Base-by-base conservation (phyloP, 2,888 invertebrate genomes). In the Xiphydria camelus region DNA sequence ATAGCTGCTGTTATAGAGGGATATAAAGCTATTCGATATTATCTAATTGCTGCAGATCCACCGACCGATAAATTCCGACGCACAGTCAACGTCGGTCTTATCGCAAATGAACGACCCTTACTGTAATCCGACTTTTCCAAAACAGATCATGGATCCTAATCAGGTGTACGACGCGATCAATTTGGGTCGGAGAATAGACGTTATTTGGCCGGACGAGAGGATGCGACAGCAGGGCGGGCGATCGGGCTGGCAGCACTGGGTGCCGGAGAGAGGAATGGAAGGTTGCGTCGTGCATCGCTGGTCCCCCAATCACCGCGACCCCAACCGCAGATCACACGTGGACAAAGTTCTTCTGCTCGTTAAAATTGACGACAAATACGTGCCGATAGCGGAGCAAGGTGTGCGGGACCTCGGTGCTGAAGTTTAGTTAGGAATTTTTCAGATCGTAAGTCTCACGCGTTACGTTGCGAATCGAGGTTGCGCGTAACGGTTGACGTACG, bases 221-320 rank as follows among this genome's bases (percentile, higher is more conserved):
- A 92, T 94, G 88, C 78, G 94, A 41, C 84, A 85, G 49, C 82
- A 88, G 54, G 96, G 96, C 0, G 95, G 96, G 0, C 81, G 92
- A 53, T 88, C 89, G 34, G 86, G 85, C 59, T 97, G 96, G 97
- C 85, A 87, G 55, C 85, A 87, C 61, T 96, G 96, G 95, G 83
- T 88, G 51, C 95, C 96, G 0, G 83, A 86, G 55, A 85, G 87
- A 9, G 95, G 95, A 6, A 94, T 95, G 94, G 93, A 94, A 63
- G 96, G 96, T 49, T 82, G 88, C 82, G 89, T 93, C 41, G 94
- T 96, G 6, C 96, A 97, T 76, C 88, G 89, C 57, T 97, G 97
- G 96, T 84, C 87, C 23, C 97, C 96, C 0, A 91, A 89, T 77
- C 95, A 97, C 78, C 84, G 89, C 40, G 94, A 95, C 71, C 87